Percentiles rank a stretch among this genome's conserved stretches.
These are phyloP conservation scores for Diuraphis noxia DNA, from an alignment of 1,140 invertebrate species.

Conservation along the genomic window DNA sequence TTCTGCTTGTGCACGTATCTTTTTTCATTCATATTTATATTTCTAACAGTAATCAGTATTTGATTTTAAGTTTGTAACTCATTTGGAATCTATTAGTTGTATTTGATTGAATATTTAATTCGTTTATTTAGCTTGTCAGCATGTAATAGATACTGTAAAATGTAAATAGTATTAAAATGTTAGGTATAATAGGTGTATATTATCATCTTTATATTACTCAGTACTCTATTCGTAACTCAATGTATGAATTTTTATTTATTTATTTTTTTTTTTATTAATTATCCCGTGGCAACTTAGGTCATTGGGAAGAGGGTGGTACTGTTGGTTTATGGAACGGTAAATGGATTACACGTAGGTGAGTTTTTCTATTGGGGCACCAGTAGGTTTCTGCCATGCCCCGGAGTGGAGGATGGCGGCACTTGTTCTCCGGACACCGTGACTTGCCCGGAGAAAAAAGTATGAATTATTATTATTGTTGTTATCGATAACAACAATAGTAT, in stretches of 20 bases:
- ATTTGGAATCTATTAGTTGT: neutral
- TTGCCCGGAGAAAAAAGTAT: too few relatives aligned
- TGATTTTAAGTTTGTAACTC: neutral
- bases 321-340: too few relatives aligned
- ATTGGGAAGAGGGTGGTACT: too few relatives aligned
- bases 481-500: neutral
- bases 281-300: too few relatives aligned
- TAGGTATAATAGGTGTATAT: neutral
- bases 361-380: too few relatives aligned
- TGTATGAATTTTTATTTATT: neutral
- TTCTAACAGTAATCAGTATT: neutral
- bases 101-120: neutral
- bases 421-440: too few relatives aligned
- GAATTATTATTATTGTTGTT: neutral
- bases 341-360: too few relatives aligned
- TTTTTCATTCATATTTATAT: neutral
- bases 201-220: neutral
- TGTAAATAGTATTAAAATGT: neutral
- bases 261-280: too few relatives aligned
- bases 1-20: neutral
- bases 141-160: neutral
- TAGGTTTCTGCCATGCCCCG: too few relatives aligned
- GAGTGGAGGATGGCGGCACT: too few relatives aligned
- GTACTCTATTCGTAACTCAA: neutral
- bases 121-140: neutral